Percentiles rank a stretch among this genome's conserved stretches.
Evolutionary conservation across 1,140 invertebrate genomes (phyloP).

Genomic region (Rhynchophorus ferrugineus): DNA sequence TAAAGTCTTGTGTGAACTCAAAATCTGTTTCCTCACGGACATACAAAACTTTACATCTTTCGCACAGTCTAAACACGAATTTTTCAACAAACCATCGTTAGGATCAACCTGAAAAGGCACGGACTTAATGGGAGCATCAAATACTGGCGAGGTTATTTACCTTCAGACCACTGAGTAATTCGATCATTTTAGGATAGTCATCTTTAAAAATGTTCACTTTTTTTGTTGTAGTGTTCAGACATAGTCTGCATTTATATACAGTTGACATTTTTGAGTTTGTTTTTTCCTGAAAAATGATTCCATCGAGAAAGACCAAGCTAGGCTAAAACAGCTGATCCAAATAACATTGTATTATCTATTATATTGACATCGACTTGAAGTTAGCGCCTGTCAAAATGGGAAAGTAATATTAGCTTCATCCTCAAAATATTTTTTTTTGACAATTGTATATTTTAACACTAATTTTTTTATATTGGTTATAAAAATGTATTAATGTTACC

Average conservation of each 20-base stretch:
- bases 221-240: constrained; percentile 19
- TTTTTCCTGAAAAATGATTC: too few relatives aligned
- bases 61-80: constrained; percentile 24
- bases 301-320: too few relatives aligned
- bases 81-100: constrained; percentile 21
- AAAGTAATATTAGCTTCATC: too few relatives aligned
- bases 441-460: too few relatives aligned
- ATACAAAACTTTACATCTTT: constrained; percentile 14
- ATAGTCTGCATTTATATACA: constrained; percentile 22
- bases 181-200: constrained; percentile 28
- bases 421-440: too few relatives aligned
- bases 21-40: constrained; percentile 9
- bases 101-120: constrained; percentile 21
- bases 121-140: background rate
- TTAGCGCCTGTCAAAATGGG: too few relatives aligned
- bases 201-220: constrained; percentile 24
- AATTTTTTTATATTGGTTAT: too few relatives aligned
- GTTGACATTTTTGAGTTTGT: constrained; percentile 3
- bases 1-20: constrained; percentile 11
- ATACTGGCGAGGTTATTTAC: constrained; percentile 9
- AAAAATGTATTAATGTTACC: too few relatives aligned
- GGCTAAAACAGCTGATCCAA: too few relatives aligned
- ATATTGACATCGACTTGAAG: too few relatives aligned
- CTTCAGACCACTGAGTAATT: constrained; percentile 24
- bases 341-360: too few relatives aligned